phyloP scores from a whole-genome alignment of 2,888 invertebrate genomes.

The Cantharis flavilabris region DNA sequence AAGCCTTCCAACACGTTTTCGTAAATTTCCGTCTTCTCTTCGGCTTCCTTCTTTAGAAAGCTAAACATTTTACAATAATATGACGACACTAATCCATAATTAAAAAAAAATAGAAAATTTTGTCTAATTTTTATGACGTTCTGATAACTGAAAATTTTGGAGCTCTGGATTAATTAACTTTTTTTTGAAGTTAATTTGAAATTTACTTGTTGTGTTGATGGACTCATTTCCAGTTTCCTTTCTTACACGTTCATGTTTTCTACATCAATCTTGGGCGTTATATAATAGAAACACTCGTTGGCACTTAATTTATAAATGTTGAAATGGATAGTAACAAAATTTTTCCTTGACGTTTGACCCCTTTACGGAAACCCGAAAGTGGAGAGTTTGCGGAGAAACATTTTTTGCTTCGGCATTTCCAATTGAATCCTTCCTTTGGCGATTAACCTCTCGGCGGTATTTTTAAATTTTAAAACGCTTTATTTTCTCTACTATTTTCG shows the following conservation, averaged over 20 bases:
- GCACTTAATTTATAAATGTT: neutral
- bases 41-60: conserved; percentile 76
- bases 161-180: neutral
- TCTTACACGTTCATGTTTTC: neutral
- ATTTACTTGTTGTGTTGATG: neutral
- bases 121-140: neutral
- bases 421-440: no score
- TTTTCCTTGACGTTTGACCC: neutral
- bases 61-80: conserved; percentile 75
- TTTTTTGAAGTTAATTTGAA: neutral
- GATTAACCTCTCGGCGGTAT: neutral
- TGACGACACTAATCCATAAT: neutral
- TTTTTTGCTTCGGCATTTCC: no score
- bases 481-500: neutral
- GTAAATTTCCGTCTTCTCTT: conserved; percentile 68
- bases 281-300: neutral
- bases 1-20: conserved; percentile 93
- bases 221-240: neutral
- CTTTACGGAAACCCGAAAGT: neutral
- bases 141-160: neutral
- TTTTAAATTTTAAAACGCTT: neutral
- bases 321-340: neutral
- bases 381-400: no score
- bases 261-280: neutral
- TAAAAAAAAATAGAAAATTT: neutral